Conservation (phyloP, 2,113 vertebrate species). For the Nothoprocta pentlandii region DNA sequence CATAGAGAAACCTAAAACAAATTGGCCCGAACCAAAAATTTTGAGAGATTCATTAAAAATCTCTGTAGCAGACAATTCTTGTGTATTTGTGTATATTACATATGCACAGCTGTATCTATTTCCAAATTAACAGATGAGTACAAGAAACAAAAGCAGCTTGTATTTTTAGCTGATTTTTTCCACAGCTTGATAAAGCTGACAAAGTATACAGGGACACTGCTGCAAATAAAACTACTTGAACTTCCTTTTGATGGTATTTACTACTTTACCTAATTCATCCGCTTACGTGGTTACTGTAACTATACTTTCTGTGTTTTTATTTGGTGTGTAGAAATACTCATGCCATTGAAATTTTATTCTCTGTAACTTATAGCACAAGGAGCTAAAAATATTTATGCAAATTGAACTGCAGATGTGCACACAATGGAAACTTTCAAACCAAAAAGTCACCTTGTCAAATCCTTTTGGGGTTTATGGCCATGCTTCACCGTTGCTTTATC, state of each 20-base stretch:
- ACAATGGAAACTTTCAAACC: not conserved
- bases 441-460: not conserved
- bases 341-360: not conserved
- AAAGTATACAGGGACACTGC: not conserved
- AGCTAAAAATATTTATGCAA: not conserved
- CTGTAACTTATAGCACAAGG: not conserved
- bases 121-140: not conserved
- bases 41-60: not conserved
- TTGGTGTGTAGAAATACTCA: not conserved
- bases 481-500: not conserved
- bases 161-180: not conserved
- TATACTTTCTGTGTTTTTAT: not conserved
- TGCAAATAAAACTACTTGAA: not conserved
- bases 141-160: not conserved
- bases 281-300: not conserved
- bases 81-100: not conserved
- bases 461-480: not conserved
- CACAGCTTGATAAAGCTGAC: not conserved
- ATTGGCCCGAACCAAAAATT: not conserved
- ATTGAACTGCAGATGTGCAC: not conserved
- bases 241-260: not conserved
- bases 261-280: not conserved
- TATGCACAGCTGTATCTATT: not conserved
- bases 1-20: not conserved
- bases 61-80: not conserved